phyloP scores from a whole-genome alignment of 2,113 vertebrate species.

The Jaculus jaculus region DNA sequence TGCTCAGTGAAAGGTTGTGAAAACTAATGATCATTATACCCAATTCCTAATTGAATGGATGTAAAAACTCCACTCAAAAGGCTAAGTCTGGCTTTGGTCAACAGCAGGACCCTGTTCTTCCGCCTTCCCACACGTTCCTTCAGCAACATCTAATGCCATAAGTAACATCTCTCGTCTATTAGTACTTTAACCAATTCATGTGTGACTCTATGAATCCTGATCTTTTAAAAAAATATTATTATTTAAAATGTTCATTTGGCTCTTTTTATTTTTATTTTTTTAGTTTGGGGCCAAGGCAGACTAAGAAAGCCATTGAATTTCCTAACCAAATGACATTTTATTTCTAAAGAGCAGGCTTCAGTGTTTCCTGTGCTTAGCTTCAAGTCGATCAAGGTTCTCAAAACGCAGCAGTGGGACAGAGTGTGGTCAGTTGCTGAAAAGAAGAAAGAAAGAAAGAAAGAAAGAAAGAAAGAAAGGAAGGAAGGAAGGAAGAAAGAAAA shows the following conservation, averaged over 20 bases:
- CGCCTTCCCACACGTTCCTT: neutral
- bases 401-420: neutral
- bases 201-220: neutral
- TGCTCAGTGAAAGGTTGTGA: neutral
- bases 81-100: neutral
- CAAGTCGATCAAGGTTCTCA: slow-evolving; percentile 1
- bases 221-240: too few relatives aligned
- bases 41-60: neutral
- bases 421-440: neutral
- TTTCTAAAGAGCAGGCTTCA: neutral
- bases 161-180: neutral
- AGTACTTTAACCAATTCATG: neutral
- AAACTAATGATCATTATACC: neutral
- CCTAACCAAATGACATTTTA: neutral
- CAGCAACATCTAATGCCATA: neutral
- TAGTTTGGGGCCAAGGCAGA: neutral
- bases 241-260: neutral
- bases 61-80: neutral
- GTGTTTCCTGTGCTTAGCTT: neutral
- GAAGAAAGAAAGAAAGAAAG: neutral
- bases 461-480: neutral
- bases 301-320: neutral
- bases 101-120: neutral
- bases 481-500: neutral
- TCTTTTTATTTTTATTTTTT: neutral